Evolutionary conservation across 2,797 vertebrate genomes (phyloP).

Genomic region (Tapera naevia): DNA sequence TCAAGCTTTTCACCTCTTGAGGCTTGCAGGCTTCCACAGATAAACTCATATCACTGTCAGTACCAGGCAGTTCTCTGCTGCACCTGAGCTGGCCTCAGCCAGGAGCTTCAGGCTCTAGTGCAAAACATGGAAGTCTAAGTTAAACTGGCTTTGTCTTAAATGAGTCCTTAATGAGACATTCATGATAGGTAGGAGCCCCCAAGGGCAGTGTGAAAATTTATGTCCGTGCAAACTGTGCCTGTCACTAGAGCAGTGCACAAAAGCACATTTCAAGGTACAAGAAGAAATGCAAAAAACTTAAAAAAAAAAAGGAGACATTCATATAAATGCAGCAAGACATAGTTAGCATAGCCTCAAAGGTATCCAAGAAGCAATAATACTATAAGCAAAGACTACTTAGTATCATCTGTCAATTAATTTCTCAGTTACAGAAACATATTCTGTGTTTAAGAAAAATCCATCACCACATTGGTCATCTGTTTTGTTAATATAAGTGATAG

Average conservation of each 20-base stretch:
- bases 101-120: neutral
- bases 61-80: neutral
- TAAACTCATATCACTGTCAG: neutral
- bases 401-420: neutral
- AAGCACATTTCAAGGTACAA: neutral
- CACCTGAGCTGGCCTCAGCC: neutral
- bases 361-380: neutral
- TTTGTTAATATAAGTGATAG: neutral
- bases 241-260: neutral
- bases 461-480: accelerated
- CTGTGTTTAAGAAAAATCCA: neutral
- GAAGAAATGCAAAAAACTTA: neutral
- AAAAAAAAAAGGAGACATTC: neutral
- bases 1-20: neutral
- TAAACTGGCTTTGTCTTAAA: neutral
- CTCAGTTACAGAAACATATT: neutral
- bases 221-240: neutral
- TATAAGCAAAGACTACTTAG: neutral
- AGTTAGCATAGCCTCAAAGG: neutral
- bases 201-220: neutral
- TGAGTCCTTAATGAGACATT: neutral
- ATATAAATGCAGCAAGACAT: accelerated
- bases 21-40: neutral
- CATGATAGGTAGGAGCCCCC: no score
- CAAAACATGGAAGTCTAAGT: neutral